Evolutionary conservation across 2,113 vertebrate species (phyloP).

Genomic region (Muntiacus muntjak): DNA sequence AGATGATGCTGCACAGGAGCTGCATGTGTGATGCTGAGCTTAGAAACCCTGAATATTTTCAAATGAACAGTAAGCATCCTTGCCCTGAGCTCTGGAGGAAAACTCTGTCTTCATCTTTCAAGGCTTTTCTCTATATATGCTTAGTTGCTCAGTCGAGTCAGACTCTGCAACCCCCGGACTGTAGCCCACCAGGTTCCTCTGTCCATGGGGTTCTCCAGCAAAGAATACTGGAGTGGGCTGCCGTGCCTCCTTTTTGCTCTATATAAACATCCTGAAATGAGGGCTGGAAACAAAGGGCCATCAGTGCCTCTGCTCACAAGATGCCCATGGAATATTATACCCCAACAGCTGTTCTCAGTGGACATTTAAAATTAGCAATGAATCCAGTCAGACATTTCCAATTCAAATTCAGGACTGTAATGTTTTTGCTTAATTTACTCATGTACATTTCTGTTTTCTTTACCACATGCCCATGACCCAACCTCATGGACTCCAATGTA

Average conservation of each 20-base stretch:
- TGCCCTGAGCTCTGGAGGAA: background rate
- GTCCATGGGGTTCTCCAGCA: background rate
- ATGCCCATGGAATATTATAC: background rate
- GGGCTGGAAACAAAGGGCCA: background rate
- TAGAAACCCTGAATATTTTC: background rate
- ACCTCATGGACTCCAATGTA: background rate
- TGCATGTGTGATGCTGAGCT: background rate
- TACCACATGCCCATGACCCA: background rate
- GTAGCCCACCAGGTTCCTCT: background rate
- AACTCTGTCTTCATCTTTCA: background rate
- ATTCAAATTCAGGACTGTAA: background rate
- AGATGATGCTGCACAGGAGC: background rate
- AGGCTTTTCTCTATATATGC: background rate
- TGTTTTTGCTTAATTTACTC: background rate
- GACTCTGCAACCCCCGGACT: background rate
- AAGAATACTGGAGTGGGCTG: background rate
- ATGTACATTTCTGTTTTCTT: background rate
- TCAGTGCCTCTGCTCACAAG: background rate
- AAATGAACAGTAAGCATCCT: accelerated
- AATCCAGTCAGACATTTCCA: background rate
- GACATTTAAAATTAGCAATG: background rate
- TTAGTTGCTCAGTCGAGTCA: background rate
- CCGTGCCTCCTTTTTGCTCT: background rate
- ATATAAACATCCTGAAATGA: background rate
- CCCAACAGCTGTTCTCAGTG: background rate